Base-by-base conservation (phyloP, 2,888 invertebrate genomes). In the Cheilosia grossa region DNA sequence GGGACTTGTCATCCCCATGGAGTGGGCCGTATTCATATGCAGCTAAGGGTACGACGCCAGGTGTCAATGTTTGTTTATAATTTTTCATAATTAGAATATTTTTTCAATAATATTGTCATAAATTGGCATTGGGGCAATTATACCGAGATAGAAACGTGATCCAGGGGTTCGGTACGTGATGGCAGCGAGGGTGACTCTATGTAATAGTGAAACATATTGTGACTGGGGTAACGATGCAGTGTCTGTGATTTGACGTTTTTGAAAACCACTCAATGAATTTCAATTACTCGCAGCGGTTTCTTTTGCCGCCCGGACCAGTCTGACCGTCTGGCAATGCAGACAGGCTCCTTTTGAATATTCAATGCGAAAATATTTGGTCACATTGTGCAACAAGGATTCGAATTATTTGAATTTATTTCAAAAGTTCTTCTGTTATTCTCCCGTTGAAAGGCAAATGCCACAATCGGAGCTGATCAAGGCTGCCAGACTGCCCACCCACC, bases 1-100 rank as follows among this genome's bases (percentile, higher is more conserved):
- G 17, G 47, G 33, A 19, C 40, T n/a, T 7, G 37, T 59, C 72
- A 72, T 51, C 58, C 37, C 37, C 49, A 10, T 49, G 5, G 7
- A 10, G 58, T 19, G 61, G 4, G 33, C 4, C 7, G 33, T 21
- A 5, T 1, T 3, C 24, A 24, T 27, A 27, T 27, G 21, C 44
- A 40, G 27, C 21, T 19, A 19, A 10, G 40, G 37, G 9, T 37
- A 33, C n/a, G n/a, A 64, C 27, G 72, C 51, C 80, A 80, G 80
- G 80, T 85, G 83, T 75, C 74, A 61, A 61, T 72, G 51, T 64
- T 79, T 70, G 59, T 78, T 72, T 82, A 61, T 78, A 58, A 67
- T 67, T 79, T 69, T 79, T 70, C 70, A 80, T 85, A 72, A 80
- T 85, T 85, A 70, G 80, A 80, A 80, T 75, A 70, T 80, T 80